Conservation (phyloP, 2,113 vertebrate genomes). For the Pelmatolapia mariae region DNA sequence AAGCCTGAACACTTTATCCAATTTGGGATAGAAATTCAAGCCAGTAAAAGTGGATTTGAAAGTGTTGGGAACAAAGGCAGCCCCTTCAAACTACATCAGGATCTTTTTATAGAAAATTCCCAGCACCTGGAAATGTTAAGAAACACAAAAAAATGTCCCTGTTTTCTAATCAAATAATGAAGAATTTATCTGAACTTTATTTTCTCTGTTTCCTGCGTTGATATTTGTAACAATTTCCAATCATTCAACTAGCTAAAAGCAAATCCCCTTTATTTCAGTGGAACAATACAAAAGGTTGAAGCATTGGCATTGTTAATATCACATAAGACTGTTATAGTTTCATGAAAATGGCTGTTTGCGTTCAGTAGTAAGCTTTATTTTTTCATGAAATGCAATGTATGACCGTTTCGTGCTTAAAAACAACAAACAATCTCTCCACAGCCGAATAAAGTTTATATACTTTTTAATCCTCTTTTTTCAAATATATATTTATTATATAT, state of each 20-base stretch:
- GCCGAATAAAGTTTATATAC: constrained; percentile 64
- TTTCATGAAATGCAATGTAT: constrained; percentile 34
- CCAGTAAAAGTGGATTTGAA: constrained; percentile 16
- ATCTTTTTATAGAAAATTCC: constrained; percentile 28
- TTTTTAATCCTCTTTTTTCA: constrained; percentile 53
- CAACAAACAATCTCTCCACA: constrained; percentile 39
- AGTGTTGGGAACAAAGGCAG: not conserved
- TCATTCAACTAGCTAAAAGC: constrained; percentile 43
- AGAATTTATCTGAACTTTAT: constrained; percentile 1
- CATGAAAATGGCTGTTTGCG: constrained; percentile 29
- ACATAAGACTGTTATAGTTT: constrained; percentile 8
- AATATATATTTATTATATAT: constrained; percentile 75
- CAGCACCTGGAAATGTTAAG: constrained; percentile 51
- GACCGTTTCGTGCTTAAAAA: constrained; percentile 24
- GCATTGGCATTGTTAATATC: constrained; percentile 14
- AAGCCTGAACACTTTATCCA: not conserved
- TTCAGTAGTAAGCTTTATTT: constrained; percentile 42
- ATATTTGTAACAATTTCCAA: constrained; percentile 33
- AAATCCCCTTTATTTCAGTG: constrained; percentile 38
- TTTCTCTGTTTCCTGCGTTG: not conserved
- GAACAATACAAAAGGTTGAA: constrained; percentile 31
- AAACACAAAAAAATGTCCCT: constrained; percentile 3
- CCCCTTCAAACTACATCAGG: not conserved
- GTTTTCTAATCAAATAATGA: constrained; percentile 15
- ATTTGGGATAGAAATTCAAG: constrained; percentile 16